Percentiles rank a stretch among this genome's conserved stretches.
Conservation (phyloP, 2,113 vertebrate species). For the Phaethon lepturus region DNA sequence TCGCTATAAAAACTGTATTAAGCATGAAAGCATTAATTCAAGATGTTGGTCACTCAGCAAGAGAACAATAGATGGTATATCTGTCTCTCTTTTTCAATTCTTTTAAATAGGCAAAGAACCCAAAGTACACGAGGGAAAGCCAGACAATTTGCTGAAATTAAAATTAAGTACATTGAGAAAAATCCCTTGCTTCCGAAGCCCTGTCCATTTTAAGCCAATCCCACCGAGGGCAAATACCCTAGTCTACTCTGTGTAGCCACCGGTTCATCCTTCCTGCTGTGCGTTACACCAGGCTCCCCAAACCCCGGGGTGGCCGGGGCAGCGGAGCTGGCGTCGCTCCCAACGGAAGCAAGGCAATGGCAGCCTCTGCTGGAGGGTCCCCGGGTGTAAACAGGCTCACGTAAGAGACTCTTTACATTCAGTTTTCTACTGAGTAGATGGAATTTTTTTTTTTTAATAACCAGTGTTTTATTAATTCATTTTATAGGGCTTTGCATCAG, state of each 20-base stretch:
- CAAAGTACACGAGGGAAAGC: background rate
- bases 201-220: background rate
- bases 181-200: background rate
- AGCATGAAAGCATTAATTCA: background rate
- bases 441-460: background rate
- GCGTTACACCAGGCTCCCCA: background rate
- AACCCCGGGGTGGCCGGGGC: fast-evolving
- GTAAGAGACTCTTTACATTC: background rate
- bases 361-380: background rate
- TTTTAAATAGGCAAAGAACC: background rate
- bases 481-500: background rate
- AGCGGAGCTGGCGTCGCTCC: fast-evolving
- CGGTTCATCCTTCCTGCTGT: background rate
- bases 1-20: background rate
- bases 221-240: background rate
- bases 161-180: background rate
- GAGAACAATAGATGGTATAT: background rate
- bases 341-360: fast-evolving
- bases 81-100: background rate
- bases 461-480: background rate
- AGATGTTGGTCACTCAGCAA: background rate
- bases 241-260: fast-evolving
- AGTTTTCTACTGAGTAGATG: background rate
- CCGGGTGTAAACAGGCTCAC: background rate
- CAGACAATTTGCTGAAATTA: background rate